A percentile compares a stretch with the other conserved stretches of the same genome.
These are phyloP conservation scores for Eclectus roratus DNA, from an alignment of 2,113 vertebrate genomes.

Conservation along the genomic window DNA sequence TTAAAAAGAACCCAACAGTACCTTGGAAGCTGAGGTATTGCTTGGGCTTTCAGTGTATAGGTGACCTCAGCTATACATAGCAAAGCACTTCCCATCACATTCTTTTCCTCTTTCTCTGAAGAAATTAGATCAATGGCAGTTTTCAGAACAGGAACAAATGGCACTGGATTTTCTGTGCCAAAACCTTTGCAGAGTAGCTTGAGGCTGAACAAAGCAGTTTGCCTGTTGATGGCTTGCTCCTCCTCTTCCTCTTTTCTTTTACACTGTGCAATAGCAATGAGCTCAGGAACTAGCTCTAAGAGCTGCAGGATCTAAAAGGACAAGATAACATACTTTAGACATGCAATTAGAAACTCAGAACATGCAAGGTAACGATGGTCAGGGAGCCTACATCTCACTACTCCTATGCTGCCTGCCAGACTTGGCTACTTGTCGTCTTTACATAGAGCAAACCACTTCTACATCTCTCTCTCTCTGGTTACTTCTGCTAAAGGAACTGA, in stretches of 20 bases:
- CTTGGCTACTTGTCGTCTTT: background rate
- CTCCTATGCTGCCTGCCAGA: background rate
- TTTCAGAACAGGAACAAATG: slow-evolving; percentile 83
- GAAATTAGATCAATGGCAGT: slow-evolving; percentile 74
- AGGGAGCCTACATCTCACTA: rapidly evolving
- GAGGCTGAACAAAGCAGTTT: slow-evolving; percentile 92
- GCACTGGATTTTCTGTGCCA: slow-evolving; percentile 73
- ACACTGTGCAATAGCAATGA: slow-evolving; percentile 78
- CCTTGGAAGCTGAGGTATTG: slow-evolving; percentile 93
- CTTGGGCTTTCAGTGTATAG: slow-evolving; percentile 78
- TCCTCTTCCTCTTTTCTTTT: slow-evolving; percentile 69
- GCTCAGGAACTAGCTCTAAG: slow-evolving; percentile 81
- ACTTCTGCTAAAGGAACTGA: background rate
- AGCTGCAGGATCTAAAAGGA: slow-evolving; percentile 79
- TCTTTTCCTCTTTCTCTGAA: slow-evolving; percentile 83
- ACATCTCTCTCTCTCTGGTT: background rate
- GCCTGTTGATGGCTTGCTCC: slow-evolving; percentile 90
- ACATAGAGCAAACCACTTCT: background rate
- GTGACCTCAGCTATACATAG: slow-evolving; percentile 90
- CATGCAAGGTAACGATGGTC: background rate
- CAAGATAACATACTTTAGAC: background rate
- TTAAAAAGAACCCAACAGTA: slow-evolving; percentile 32
- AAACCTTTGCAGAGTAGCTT: slow-evolving; percentile 93
- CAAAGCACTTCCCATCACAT: slow-evolving; percentile 88
- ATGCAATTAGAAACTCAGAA: background rate